Conservation (phyloP, 1,140 invertebrate genomes). For the Drosophila bocqueti region DNA sequence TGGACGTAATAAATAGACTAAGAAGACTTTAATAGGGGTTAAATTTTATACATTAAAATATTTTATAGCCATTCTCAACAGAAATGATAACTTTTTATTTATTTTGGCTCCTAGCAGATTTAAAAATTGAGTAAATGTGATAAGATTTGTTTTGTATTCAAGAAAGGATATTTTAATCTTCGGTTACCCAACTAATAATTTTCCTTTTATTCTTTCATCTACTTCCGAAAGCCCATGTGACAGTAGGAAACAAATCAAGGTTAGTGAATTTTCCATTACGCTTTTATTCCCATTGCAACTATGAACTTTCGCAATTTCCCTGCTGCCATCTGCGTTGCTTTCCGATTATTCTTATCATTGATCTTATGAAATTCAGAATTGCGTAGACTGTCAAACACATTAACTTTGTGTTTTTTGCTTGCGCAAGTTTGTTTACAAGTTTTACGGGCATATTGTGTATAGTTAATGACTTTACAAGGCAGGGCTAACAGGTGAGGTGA, state of each 20-base stretch:
- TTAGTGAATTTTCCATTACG: conserved; percentile 33
- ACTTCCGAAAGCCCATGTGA: neutral
- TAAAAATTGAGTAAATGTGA: no score
- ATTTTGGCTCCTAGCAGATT: no score
- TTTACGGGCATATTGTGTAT: conserved; percentile 1
- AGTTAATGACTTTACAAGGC: neutral
- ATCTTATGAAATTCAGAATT: conserved; percentile 11
- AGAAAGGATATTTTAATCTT: no score
- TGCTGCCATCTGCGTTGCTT: conserved; percentile 7
- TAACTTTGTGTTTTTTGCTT: conserved; percentile 13
- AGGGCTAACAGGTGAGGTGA: conserved; percentile 17
- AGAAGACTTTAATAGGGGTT: no score
- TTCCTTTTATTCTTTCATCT: no score
- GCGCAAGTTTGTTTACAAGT: conserved; percentile 23
- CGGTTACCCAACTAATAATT: no score
- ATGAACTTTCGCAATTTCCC: conserved; percentile 6
- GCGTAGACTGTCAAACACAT: conserved; percentile 14
- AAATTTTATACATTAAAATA: no score
- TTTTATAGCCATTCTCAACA: no score
- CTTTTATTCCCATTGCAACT: neutral
- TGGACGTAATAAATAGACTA: no score
- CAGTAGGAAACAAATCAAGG: conserved; percentile 34
- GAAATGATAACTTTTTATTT: no score
- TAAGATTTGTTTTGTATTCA: no score
- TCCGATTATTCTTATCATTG: conserved; percentile 1